Conservation (phyloP, 2,113 vertebrate species). For the Pimephales promelas region DNA sequence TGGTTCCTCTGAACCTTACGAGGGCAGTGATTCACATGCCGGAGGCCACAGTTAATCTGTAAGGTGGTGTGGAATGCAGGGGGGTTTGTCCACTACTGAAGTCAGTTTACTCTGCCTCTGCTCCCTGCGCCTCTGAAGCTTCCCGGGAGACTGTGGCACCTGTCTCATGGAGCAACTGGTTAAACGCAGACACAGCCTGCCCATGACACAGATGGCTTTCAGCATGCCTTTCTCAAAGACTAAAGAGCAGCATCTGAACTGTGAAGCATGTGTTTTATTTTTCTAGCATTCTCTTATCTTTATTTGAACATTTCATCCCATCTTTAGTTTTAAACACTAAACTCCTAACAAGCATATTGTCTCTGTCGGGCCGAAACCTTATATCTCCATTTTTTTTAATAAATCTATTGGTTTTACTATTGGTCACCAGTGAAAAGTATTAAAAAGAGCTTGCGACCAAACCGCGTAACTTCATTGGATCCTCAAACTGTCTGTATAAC, state of each 20-base stretch:
- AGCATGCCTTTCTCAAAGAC: slow-evolving; percentile 47
- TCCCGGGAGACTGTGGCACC: slow-evolving; percentile 53
- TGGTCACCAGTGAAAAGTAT: too few relatives aligned
- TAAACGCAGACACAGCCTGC: slow-evolving; percentile 49
- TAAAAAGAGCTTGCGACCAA: too few relatives aligned
- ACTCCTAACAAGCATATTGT: not conserved
- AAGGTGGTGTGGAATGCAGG: slow-evolving; percentile 28
- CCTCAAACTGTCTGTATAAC: too few relatives aligned
- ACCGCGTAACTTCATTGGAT: too few relatives aligned
- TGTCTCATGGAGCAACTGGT: slow-evolving; percentile 66
- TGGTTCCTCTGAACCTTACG: not conserved
- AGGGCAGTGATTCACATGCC: slow-evolving; percentile 21
- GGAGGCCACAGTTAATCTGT: slow-evolving; percentile 19
- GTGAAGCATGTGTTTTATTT: slow-evolving; percentile 31
- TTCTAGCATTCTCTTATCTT: not conserved
- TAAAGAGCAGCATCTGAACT: slow-evolving; percentile 42
- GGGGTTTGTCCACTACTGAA: slow-evolving; percentile 11
- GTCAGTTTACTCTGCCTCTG: slow-evolving; percentile 45
- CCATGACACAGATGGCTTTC: slow-evolving; percentile 25
- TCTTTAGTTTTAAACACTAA: not conserved
- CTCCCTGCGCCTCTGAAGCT: not conserved
- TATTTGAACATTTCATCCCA: not conserved
- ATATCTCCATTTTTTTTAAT: too few relatives aligned
- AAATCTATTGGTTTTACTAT: too few relatives aligned
- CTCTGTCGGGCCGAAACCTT: too few relatives aligned